Evolutionary conservation across 2,797 vertebrate genomes (phyloP).

Genomic region (Erpetoichthys calabaricus): DNA sequence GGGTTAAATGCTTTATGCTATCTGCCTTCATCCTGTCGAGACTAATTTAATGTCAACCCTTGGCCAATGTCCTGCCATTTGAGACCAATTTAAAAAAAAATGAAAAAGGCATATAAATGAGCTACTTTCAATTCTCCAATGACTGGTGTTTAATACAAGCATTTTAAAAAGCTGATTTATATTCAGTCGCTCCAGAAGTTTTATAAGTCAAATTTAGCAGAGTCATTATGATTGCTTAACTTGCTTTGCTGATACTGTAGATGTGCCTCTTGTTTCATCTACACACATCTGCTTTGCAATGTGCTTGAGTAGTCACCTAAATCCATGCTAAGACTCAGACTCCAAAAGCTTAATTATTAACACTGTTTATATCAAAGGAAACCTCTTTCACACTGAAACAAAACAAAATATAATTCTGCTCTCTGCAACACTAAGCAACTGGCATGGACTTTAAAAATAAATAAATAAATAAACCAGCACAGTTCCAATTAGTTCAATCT

Average conservation of each 20-base stretch:
- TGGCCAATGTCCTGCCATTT: not conserved
- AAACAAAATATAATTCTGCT: conserved; percentile 5
- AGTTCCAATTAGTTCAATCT: conserved; percentile 28
- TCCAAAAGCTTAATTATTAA: conserved; percentile 15
- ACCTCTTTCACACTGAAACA: conserved; percentile 8
- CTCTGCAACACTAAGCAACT: not conserved
- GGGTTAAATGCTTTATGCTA: not conserved
- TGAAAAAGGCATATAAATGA: not conserved
- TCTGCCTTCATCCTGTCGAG: conserved; percentile 1
- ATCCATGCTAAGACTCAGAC: conserved; percentile 7
- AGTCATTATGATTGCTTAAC: conserved; percentile 15
- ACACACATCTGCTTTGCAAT: conserved; percentile 20
- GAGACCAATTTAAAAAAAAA: not conserved
- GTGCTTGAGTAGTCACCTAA: conserved; percentile 18
- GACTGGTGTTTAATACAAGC: not conserved
- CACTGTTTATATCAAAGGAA: not conserved
- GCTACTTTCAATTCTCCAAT: not conserved
- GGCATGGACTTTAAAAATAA: not conserved
- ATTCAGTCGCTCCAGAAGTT: conserved; percentile 7
- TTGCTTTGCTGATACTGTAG: conserved; percentile 11
- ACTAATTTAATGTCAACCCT: conserved; percentile 1
- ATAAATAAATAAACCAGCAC: conserved; percentile 10
- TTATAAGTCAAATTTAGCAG: conserved; percentile 15
- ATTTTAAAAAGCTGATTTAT: conserved; percentile 15
- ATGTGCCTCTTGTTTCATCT: conserved; percentile 9